Evolutionary conservation across 2,888 invertebrate genomes (phyloP), one percentile per base, ranked within the genome.

Genomic region (Drosophila tanythrix): DNA sequence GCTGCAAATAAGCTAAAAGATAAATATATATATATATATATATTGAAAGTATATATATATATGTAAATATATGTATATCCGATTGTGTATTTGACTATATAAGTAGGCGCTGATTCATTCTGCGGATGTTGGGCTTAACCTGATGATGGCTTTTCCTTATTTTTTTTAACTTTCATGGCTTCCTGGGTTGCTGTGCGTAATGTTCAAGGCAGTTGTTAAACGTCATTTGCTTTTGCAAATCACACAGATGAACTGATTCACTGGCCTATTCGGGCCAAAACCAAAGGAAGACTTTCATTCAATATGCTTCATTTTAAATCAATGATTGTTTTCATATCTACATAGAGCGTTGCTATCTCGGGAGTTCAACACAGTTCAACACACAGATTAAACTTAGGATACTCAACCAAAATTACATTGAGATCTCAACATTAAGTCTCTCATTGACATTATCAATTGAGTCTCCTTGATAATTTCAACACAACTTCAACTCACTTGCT

Each of bases 1-100:
- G 59, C 64, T 65, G 48, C 53, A 63, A 56, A 63, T 60, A 57
- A 72, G 74, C 67, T 83, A 76, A 74, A 79, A 79, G 70, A 52
- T 46, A 50, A 25, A 64, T 29, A 40, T 27, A 31, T 55, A 21
- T 25, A 46, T 29, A 21, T 40, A 31, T 33, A 38, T 21, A 27
- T 21, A 31, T 31, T 31, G 31, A 31, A 8, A 31, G 31, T 29
- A 46, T 52, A 65, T 25, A 46, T 13, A 35, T 15, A 48, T 25
- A 21, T 33, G 58, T 25, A 21, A 27, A 63, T 57, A 25, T 46
- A 52, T 13, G 18, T 11, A 46, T 31, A 29, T 43, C 18, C 36
- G 6, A 43, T 43, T 43, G 13, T 11, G 21, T 6, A 13, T 21
- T 25, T 25, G 46, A 8, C 36, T 36, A 15, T 18, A 0, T 36